A percentile compares a stretch with the other conserved stretches of the same genome.
Conservation (phyloP, 2,888 invertebrate species). For the Drosophila merina region DNA sequence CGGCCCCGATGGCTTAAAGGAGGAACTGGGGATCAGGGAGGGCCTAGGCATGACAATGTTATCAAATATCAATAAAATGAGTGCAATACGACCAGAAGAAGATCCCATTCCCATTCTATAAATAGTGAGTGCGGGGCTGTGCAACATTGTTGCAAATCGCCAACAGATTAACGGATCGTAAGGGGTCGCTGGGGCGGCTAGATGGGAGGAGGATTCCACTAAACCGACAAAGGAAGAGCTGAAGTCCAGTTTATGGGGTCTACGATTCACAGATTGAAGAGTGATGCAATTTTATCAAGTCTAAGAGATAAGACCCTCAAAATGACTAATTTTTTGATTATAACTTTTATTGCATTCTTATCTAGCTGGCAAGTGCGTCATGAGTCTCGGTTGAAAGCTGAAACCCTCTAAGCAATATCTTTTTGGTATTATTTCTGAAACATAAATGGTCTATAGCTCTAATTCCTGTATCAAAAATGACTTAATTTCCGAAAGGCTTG, state of each 20-base stretch:
- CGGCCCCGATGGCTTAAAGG: neutral
- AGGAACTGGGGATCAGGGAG: neutral
- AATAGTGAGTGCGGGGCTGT: slow-evolving; percentile 42
- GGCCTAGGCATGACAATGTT: slow-evolving; percentile 63
- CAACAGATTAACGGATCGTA: slow-evolving; percentile 62
- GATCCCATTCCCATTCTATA: slow-evolving; percentile 42
- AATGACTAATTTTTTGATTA: neutral
- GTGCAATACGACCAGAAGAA: slow-evolving; percentile 23
- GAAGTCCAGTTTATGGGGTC: slow-evolving; percentile 3
- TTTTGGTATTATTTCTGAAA: too few relatives aligned
- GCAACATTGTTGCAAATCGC: slow-evolving; percentile 66
- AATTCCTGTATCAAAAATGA: neutral
- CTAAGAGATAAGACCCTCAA: neutral
- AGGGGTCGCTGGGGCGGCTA: neutral
- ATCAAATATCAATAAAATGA: slow-evolving; percentile 73
- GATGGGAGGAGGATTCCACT: neutral
- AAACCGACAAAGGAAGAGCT: neutral
- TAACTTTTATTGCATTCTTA: neutral
- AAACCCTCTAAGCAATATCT: too few relatives aligned
- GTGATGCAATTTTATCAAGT: slow-evolving; percentile 1
- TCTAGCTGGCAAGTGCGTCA: neutral
- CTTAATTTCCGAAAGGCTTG: neutral
- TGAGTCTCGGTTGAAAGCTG: too few relatives aligned
- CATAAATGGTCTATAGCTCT: too few relatives aligned
- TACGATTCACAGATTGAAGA: neutral